Evolutionary conservation across 1,140 invertebrate species (phyloP).

Genomic region (Phymorhynchus buccinoides): DNA sequence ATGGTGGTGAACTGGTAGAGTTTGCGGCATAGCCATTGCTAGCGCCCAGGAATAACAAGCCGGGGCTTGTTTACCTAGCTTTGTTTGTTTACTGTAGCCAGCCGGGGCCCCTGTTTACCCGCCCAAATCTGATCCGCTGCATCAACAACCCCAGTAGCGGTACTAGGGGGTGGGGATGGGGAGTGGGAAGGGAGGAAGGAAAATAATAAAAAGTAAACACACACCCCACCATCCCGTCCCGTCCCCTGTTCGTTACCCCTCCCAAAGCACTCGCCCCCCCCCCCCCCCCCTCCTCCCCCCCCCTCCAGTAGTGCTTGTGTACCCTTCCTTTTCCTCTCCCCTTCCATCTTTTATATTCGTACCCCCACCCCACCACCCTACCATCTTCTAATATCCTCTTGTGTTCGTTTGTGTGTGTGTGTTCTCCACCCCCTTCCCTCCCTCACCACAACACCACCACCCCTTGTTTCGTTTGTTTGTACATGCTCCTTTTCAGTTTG

Average conservation of each 20-base stretch:
- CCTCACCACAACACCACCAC: neutral
- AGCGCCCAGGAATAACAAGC: constrained; percentile 29
- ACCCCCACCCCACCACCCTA: too few relatives aligned
- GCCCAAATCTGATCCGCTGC: constrained; percentile 30
- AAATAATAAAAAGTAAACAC: constrained; percentile 38
- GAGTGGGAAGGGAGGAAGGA: neutral
- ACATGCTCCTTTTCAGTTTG: too few relatives aligned
- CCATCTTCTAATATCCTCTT: neutral
- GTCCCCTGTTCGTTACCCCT: neutral
- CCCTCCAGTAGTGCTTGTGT: too few relatives aligned
- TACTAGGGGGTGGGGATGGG: neutral
- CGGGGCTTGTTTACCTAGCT: constrained; percentile 21
- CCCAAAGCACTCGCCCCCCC: too few relatives aligned
- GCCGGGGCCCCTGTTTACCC: constrained; percentile 18
- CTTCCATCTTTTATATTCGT: too few relatives aligned
- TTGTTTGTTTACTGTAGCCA: constrained; percentile 37
- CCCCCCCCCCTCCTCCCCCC: neutral
- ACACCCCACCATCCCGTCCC: neutral
- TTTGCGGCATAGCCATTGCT: too few relatives aligned
- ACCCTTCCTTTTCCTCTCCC: too few relatives aligned
- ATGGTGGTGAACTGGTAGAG: too few relatives aligned
- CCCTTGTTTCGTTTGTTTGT: constrained; percentile 22
- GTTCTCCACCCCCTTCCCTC: too few relatives aligned
- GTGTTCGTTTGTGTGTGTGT: neutral
- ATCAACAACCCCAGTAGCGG: constrained; percentile 10